A percentile compares a stretch with the other conserved stretches of the same genome.
Evolutionary conservation across 2,797 vertebrate species (phyloP).

Genomic region (Typhlichthys subterraneus): DNA sequence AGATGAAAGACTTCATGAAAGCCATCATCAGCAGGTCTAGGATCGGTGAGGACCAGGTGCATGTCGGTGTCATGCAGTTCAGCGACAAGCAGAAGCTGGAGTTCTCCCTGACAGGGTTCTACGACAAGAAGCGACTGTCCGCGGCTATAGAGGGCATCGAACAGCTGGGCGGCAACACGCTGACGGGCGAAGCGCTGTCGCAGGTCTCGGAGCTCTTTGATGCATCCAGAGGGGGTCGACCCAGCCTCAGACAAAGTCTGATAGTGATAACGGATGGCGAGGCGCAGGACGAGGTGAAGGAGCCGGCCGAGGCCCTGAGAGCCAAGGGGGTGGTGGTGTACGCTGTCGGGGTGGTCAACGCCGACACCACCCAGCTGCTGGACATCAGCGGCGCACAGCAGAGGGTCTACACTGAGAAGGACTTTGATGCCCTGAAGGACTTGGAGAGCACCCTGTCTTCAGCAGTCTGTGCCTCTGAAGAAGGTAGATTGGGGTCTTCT

Average conservation of each 20-base stretch:
- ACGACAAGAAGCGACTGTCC: constrained; percentile 44
- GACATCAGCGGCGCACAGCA: constrained; percentile 77
- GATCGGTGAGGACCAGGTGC: constrained; percentile 73
- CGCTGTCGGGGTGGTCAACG: constrained; percentile 78
- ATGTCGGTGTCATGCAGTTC: constrained; percentile 83
- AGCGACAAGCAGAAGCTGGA: constrained; percentile 52
- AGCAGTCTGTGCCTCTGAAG: constrained; percentile 74
- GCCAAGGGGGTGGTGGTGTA: constrained; percentile 75
- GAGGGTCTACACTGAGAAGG: constrained; percentile 62
- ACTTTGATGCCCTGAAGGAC: constrained; percentile 76
- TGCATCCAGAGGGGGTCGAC: constrained; percentile 53
- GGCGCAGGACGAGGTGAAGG: constrained; percentile 75
- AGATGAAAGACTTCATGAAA: constrained; percentile 78
- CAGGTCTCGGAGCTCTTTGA: constrained; percentile 54
- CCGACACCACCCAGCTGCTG: constrained; percentile 74
- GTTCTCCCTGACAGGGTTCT: constrained; percentile 73
- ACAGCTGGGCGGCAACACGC: constrained; percentile 59
- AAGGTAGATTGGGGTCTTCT: constrained; percentile 53
- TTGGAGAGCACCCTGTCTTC: constrained; percentile 78
- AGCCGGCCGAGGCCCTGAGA: constrained; percentile 72
- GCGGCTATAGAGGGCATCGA: constrained; percentile 53
- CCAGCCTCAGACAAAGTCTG: constrained; percentile 73
- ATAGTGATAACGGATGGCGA: constrained; percentile 84
- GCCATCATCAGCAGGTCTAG: constrained; percentile 69
- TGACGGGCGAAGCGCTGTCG: constrained; percentile 76